Conservation (phyloP, 2,797 vertebrate species). For the Sebastes glaucus region DNA sequence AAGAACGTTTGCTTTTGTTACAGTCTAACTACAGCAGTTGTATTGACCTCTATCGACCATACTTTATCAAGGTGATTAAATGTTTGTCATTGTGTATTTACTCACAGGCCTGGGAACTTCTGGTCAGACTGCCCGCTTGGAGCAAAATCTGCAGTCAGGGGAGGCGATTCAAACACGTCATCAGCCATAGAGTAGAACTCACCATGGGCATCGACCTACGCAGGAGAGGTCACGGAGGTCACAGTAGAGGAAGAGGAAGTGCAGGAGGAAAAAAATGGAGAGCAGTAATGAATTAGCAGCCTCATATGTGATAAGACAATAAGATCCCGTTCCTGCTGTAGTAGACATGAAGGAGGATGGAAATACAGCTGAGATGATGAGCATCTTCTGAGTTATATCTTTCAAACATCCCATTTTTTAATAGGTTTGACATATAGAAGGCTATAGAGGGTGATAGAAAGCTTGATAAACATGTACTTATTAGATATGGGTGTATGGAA, state of each 20-base stretch:
- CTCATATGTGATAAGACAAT: neutral
- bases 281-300: neutral
- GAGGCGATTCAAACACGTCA: constrained; percentile 96
- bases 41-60: neutral
- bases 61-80: neutral
- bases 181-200: constrained; percentile 93
- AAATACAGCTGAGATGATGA: neutral
- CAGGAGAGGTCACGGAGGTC: neutral
- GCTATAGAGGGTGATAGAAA: neutral
- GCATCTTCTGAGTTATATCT: neutral
- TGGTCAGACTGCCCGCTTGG: constrained; percentile 68
- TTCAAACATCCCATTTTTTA: neutral
- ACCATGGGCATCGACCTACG: constrained; percentile 85
- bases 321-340: neutral
- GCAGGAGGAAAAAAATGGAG: neutral
- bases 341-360: neutral
- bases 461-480: neutral
- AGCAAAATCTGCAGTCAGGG: constrained; percentile 85
- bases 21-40: neutral
- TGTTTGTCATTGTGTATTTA: constrained; percentile 32
- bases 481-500: neutral
- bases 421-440: neutral
- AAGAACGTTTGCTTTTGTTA: neutral
- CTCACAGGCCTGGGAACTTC: constrained; percentile 83
- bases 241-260: neutral